Evolutionary conservation across 2,888 invertebrate genomes (phyloP), one percentile per base, ranked within the genome.

Genomic region (Rhabditophanes sp.): DNA sequence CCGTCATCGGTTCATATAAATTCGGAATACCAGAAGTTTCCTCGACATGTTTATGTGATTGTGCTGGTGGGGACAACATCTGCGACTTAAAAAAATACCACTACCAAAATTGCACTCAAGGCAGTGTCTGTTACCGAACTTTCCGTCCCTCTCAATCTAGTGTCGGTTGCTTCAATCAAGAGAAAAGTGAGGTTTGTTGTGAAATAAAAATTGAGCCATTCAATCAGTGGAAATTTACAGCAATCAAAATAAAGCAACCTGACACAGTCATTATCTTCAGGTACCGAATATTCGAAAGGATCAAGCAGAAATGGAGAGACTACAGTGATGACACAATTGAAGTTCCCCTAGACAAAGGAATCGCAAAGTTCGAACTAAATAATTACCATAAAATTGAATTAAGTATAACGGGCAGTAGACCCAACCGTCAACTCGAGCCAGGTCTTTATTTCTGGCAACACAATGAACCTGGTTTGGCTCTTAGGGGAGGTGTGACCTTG

Each of bases 111-210:
- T 51, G 54, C 23, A 36, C 46, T 1, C 24, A 35, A 7, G 39
- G 45, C 11, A 30, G 46, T 8, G 24, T 54, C n/a, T 56, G 56
- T 36, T 56, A 56, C 32, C 42, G 50, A 6, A 57, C 56, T 6
- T 49, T 49, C 30, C 37, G 40, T n/a, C 37, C 53, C 3, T 30
- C 35, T 16, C 53, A 55, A 35, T 37, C 52, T 18, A 44, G 39
- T 19, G 16, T 25, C 3, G 56, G 56, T 1, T 56, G 56, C 25
- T 23, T 40, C 11, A 30, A 43, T 3, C 41, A 44, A 2, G 35
- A 38, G 4, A 37, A 49, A 26, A 39, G 54, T 4, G 47, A 48
- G 18, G 33, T 48, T 9, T 57, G 57, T 36, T 57, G 57, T 24
- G 33, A 53, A 27, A 30, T 58, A n/a, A 33, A 35, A 14, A 41